phyloP scores from a whole-genome alignment of 1,140 invertebrate species.

The Camponotus vicinus region DNA sequence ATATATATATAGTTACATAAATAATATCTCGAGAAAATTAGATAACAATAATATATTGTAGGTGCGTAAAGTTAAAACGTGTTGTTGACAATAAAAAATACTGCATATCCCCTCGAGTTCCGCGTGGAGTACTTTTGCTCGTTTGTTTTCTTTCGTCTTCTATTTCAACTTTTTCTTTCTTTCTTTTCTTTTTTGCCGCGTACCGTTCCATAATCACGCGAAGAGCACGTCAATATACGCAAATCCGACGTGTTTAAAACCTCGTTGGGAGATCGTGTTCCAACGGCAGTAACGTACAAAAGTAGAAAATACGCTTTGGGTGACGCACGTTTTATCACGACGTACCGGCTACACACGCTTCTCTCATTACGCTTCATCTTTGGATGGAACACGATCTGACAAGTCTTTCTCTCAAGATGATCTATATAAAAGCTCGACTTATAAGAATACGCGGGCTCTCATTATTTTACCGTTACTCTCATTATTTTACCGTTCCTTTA shows the following conservation, averaged over 20 bases:
- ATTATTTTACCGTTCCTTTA: slow-evolving; percentile 45
- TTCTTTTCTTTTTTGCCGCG: not conserved
- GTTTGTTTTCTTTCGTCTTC: not conserved
- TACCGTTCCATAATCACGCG: slow-evolving; percentile 23
- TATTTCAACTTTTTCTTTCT: not conserved
- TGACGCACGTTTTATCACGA: slow-evolving; percentile 13
- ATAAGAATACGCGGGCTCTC: slow-evolving; percentile 56
- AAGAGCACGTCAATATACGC: slow-evolving; percentile 43
- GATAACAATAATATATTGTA: slow-evolving; percentile 68
- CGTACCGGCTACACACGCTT: slow-evolving; percentile 1
- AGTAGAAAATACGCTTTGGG: slow-evolving; percentile 71
- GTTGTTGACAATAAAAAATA: slow-evolving; percentile 68
- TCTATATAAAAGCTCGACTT: slow-evolving; percentile 70
- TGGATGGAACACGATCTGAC: slow-evolving; percentile 66
- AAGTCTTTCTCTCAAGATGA: slow-evolving; percentile 62
- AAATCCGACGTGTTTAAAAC: slow-evolving; percentile 53
- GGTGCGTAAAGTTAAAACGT: slow-evolving; percentile 65
- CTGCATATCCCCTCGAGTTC: slow-evolving; percentile 68
- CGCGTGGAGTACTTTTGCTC: slow-evolving; percentile 31
- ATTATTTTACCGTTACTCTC: slow-evolving; percentile 52
- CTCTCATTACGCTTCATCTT: slow-evolving; percentile 34
- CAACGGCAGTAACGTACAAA: slow-evolving; percentile 69
- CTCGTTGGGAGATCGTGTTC: slow-evolving; percentile 64
- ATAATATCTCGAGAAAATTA: slow-evolving; percentile 64
- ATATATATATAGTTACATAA: slow-evolving; percentile 41